Percentiles rank a stretch among this genome's conserved stretches.
These are phyloP conservation scores for Eonycteris spelaea DNA, from an alignment of 2,113 vertebrate genomes.

Conservation along the genomic window DNA sequence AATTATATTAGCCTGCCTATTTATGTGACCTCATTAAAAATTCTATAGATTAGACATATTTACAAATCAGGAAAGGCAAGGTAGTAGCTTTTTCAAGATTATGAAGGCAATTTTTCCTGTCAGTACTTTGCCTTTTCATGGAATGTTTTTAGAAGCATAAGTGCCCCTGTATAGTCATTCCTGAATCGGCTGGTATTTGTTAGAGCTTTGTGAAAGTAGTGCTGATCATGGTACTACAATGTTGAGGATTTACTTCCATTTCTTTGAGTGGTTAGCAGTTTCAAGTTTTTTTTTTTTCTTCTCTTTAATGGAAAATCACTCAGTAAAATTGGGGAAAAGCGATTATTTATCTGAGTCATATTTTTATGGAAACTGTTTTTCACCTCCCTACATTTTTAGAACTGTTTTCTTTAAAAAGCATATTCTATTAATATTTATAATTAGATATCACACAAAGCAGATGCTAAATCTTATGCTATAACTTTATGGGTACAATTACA, in stretches of 20 bases:
- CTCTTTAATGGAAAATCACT: constrained; percentile 64
- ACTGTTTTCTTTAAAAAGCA: constrained; percentile 57
- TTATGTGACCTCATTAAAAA: neutral
- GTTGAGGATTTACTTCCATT: constrained; percentile 2
- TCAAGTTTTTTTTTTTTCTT: neutral
- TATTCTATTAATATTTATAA: constrained; percentile 77
- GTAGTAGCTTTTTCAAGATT: neutral
- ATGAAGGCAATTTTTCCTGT: neutral
- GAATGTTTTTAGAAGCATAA: neutral
- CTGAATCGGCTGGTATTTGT: neutral
- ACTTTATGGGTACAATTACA: constrained; percentile 66
- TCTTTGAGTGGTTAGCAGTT: neutral
- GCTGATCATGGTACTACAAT: neutral
- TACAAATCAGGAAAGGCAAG: neutral
- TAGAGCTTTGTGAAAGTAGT: neutral
- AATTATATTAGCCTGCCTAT: neutral
- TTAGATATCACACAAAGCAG: constrained; percentile 73
- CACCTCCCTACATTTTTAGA: constrained; percentile 63
- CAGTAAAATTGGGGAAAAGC: constrained; percentile 38
- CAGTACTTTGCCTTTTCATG: neutral
- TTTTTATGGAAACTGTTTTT: constrained; percentile 61
- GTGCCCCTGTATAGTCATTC: neutral
- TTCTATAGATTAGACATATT: neutral
- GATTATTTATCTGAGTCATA: constrained; percentile 74
- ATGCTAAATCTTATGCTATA: constrained; percentile 66